Percentiles rank a stretch among this genome's conserved stretches.
Evolutionary conservation across 2,113 vertebrate species (phyloP).

Genomic region (Noturus placidus): DNA sequence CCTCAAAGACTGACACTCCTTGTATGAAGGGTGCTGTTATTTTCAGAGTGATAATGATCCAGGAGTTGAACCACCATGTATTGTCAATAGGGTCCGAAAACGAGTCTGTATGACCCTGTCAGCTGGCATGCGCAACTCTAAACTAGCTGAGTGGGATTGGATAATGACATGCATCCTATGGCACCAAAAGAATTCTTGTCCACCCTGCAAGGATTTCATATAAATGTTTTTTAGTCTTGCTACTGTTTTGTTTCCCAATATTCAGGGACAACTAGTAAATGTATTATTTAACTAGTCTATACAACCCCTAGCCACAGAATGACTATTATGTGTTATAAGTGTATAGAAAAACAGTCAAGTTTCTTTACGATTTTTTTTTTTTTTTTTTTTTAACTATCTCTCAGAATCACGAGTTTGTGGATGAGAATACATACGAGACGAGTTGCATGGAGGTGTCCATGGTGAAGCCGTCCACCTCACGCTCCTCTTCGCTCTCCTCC

Average conservation of each 20-base stretch:
- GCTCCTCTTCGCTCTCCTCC: conserved; percentile 81
- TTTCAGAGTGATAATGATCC: neutral
- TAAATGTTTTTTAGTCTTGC: neutral
- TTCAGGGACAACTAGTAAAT: neutral
- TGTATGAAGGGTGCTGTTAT: neutral
- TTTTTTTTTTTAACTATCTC: neutral
- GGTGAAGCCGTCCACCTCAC: conserved; percentile 78
- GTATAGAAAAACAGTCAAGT: neutral
- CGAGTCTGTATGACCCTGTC: neutral
- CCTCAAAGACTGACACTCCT: neutral
- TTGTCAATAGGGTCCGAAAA: neutral
- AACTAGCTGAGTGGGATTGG: neutral
- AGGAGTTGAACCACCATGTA: neutral
- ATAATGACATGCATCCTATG: neutral
- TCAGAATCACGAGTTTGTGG: conserved; percentile 94
- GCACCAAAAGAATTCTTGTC: neutral
- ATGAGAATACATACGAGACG: conserved; percentile 85
- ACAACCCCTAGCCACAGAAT: neutral
- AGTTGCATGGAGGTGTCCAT: conserved; percentile 83
- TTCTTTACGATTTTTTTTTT: neutral
- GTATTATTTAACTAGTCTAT: neutral
- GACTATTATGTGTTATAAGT: neutral
- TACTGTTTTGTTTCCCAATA: neutral
- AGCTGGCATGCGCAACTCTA: neutral
- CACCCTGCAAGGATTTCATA: neutral